Base-by-base conservation (phyloP, 2,888 invertebrate species). In the Autographa gamma region DNA sequence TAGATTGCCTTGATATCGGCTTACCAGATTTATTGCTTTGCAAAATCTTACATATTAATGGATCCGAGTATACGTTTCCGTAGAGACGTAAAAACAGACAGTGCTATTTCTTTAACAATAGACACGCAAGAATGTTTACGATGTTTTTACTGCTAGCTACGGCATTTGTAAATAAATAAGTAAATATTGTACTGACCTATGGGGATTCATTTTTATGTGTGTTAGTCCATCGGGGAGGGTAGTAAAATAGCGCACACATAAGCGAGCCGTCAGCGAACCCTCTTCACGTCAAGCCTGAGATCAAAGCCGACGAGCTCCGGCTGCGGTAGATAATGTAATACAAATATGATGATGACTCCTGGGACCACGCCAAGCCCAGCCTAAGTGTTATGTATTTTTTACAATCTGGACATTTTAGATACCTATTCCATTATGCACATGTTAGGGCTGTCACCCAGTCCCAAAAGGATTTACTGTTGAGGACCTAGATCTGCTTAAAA, bases 51-150 rank as follows among this genome's bases (percentile, higher is more conserved):
- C 78, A 78, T 78, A 84, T 76, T 79, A 77, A 83, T 80, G 77
- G 58, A 80, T 74, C 60, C 75, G 74, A 79, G 77, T 79, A 79
- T 87, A 86, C 79, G 74, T 82, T 81, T 81, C 80, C 76, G 74
- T 72, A 79, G 66, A 78, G 62, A 85, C 82, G 86, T 86, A 88
- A 90, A 90, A 89, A 90, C 85, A 67, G 75, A 76, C 82, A 74
- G 65, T 74, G 81, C 79, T 80, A 83, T 87, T 85, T 81, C 78
- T 80, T 85, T 78, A 85, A 89, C 89, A 89, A 89, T 89, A 83
- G 88, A 86, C 86, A 86, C 85, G 87, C 86, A 77, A 85, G 80
- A 86, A 86, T 85, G 81, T 91, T 90, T 91, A 91, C 88, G 89
- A 89, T 82, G 85, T 86, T 90, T 90, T 91, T 90, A 89, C 86